Evolutionary conservation across 2,113 vertebrate genomes (phyloP).

Genomic region (Halcyon senegalensis): DNA sequence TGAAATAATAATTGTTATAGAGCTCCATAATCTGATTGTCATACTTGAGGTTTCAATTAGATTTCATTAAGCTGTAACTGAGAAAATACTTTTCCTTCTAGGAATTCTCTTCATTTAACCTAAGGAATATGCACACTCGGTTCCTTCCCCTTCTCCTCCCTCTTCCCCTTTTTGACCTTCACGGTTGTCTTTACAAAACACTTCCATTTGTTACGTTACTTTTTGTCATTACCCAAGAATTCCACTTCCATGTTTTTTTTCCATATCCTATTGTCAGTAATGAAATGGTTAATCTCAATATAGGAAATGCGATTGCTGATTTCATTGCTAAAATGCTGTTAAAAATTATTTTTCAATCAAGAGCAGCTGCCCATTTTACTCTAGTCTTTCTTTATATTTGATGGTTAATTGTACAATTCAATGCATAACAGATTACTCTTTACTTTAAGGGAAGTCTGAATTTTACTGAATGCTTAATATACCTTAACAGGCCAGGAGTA

Average conservation of each 20-base stretch:
- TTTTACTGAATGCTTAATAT: not conserved
- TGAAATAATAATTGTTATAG: not conserved
- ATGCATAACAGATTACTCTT: not conserved
- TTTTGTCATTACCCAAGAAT: not conserved
- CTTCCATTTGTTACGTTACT: not conserved
- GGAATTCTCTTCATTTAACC: not conserved
- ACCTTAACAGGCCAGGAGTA: not conserved
- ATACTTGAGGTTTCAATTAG: not conserved
- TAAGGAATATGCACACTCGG: not conserved
- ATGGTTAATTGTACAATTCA: not conserved
- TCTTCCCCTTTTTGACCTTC: not conserved
- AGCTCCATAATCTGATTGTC: not conserved
- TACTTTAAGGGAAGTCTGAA: not conserved
- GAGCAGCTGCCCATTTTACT: not conserved
- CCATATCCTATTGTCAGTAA: not conserved
- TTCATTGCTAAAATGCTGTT: not conserved
- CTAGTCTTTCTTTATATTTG: not conserved
- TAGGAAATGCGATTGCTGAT: not conserved
- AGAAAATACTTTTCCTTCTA: not conserved
- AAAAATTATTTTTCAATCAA: not conserved
- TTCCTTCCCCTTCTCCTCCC: not conserved
- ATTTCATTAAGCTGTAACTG: not conserved
- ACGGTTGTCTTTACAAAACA: not conserved
- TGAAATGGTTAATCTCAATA: not conserved
- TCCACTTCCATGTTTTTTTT: not conserved